Conservation (phyloP, 2,888 invertebrate genomes). For the Hyles lineata region DNA sequence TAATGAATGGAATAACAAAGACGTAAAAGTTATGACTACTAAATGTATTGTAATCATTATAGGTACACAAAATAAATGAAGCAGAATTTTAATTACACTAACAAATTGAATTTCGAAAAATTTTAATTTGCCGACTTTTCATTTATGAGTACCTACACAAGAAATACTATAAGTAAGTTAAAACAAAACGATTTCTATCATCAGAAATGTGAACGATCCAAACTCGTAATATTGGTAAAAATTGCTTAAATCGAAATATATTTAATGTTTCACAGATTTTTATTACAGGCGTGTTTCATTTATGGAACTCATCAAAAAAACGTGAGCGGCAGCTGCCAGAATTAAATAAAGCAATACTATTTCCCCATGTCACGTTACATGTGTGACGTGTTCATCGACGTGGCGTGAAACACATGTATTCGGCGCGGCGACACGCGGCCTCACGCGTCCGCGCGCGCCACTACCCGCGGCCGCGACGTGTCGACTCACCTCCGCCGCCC, state of each 20-base stretch:
- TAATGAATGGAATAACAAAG: too few relatives aligned
- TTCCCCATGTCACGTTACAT: slow-evolving; percentile 69
- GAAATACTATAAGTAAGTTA: neutral
- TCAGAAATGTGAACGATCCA: neutral
- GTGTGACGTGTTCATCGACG: slow-evolving; percentile 68
- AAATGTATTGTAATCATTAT: too few relatives aligned
- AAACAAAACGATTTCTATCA: neutral
- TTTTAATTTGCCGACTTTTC: too few relatives aligned
- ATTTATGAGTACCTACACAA: too few relatives aligned
- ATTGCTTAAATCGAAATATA: neutral
- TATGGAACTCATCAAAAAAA: slow-evolving; percentile 25
- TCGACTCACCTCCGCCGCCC: neutral
- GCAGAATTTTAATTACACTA: too few relatives aligned
- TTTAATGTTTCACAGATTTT: slow-evolving; percentile 17
- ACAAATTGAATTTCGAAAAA: too few relatives aligned
- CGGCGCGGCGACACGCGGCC: slow-evolving; percentile 39
- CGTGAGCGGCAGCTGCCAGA: slow-evolving; percentile 49
- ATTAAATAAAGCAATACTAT: slow-evolving; percentile 77
- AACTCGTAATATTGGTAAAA: neutral
- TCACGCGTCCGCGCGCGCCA: slow-evolving; percentile 33
- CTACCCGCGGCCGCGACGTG: slow-evolving; percentile 30
- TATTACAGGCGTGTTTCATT: slow-evolving; percentile 7
- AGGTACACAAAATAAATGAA: too few relatives aligned
- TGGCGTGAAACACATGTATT: slow-evolving; percentile 45
- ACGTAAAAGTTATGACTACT: too few relatives aligned